Percentiles rank a stretch among this genome's conserved stretches.
Conservation (phyloP, 2,797 vertebrate species). For the Phrynocephalus forsythii region DNA sequence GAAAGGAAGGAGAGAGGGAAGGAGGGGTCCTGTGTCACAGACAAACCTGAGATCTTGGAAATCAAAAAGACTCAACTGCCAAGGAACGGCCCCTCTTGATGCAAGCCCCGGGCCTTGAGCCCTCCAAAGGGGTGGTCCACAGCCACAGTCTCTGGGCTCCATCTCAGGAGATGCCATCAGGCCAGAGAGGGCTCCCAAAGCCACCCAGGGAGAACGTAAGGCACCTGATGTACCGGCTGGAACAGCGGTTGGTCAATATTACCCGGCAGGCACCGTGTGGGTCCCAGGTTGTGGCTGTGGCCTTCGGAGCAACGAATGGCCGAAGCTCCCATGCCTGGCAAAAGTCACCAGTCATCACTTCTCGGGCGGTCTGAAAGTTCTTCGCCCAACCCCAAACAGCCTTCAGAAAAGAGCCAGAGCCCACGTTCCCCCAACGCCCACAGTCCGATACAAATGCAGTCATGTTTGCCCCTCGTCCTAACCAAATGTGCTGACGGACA, state of each 20-base stretch:
- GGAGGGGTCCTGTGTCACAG: too few relatives aligned
- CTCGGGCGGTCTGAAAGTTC: not conserved
- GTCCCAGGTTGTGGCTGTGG: not conserved
- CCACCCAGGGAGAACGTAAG: not conserved
- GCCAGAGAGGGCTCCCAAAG: not conserved
- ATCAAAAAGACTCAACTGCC: too few relatives aligned
- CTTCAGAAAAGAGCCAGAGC: constrained; percentile 31
- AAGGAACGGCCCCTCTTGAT: not conserved
- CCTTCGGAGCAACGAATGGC: not conserved
- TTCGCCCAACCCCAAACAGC: constrained; percentile 40
- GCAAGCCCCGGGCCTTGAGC: not conserved
- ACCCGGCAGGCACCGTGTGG: too few relatives aligned
- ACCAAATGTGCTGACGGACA: accelerated
- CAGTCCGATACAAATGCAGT: constrained; percentile 11
- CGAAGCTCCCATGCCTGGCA: not conserved
- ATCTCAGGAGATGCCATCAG: not conserved
- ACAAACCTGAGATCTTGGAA: not conserved
- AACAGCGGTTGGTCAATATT: too few relatives aligned
- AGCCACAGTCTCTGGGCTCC: not conserved
- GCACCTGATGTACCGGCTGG: too few relatives aligned
- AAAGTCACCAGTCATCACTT: too few relatives aligned
- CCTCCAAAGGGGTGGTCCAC: not conserved
- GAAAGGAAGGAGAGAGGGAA: too few relatives aligned
- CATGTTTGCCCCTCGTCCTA: not conserved
- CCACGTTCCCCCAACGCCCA: not conserved